Evolutionary conservation across 2,888 invertebrate species (phyloP).

Genomic region (Eulithis testata): DNA sequence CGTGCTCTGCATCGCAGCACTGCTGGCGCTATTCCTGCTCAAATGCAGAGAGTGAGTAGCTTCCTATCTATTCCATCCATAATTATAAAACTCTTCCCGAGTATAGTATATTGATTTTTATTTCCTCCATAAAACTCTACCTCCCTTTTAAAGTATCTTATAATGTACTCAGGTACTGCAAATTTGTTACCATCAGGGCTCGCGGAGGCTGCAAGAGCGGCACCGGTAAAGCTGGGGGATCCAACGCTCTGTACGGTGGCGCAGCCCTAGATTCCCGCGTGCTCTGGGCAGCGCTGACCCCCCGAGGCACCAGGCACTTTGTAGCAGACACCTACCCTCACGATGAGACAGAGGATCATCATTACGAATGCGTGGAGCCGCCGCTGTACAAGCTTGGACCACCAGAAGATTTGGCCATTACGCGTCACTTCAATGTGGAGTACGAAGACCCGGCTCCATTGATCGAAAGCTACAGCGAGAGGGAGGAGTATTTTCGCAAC

Average conservation of each 20-base stretch:
- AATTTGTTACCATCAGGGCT: slow-evolving; percentile 56
- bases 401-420: slow-evolving; percentile 84
- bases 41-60: slow-evolving; percentile 92
- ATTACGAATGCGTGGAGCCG: slow-evolving; percentile 89
- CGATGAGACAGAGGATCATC: slow-evolving; percentile 87
- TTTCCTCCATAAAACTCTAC: background rate
- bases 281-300: slow-evolving; percentile 93
- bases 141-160: slow-evolving; percentile 16
- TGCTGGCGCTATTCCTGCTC: slow-evolving; percentile 90
- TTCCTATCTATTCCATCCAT: background rate
- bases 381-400: slow-evolving; percentile 80
- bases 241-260: slow-evolving; percentile 75
- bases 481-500: slow-evolving; percentile 76
- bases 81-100: too few species aligned
- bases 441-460: slow-evolving; percentile 91
- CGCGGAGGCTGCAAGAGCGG: slow-evolving; percentile 83
- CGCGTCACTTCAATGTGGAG: slow-evolving; percentile 92
- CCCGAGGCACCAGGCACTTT: slow-evolving; percentile 92
- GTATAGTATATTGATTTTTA: too few species aligned
- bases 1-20: slow-evolving; percentile 90
- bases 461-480: slow-evolving; percentile 88
- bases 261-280: slow-evolving; percentile 87
- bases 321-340: slow-evolving; percentile 87
- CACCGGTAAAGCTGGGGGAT: slow-evolving; percentile 79
- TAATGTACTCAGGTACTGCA: slow-evolving; percentile 35